phyloP scores from a whole-genome alignment of 2,888 invertebrate species.

The Sepiola atlantica region DNA sequence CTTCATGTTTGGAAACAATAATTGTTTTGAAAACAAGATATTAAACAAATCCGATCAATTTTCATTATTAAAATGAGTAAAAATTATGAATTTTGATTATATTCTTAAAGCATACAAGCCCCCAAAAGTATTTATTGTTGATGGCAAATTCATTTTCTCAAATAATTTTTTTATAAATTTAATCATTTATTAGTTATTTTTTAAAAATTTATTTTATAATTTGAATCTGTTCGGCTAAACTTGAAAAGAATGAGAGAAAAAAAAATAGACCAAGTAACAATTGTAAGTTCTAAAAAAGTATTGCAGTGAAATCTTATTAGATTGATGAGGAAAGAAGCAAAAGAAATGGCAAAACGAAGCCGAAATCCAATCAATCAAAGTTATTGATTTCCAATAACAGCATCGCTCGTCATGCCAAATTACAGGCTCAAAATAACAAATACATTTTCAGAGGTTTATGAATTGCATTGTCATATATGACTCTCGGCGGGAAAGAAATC shows the following conservation, averaged over 20 bases:
- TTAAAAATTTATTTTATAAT: background rate
- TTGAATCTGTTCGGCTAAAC: constrained; percentile 15
- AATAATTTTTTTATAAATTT: background rate
- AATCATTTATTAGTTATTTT: background rate
- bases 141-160: background rate
- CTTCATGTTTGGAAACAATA: background rate
- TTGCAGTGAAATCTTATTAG: constrained; percentile 20
- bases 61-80: background rate
- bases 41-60: background rate
- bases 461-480: constrained; percentile 32
- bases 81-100: background rate
- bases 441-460: background rate
- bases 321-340: background rate
- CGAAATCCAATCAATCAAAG: background rate
- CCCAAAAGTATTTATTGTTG: background rate
- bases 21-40: constrained; percentile 16
- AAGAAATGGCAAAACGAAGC: background rate
- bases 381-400: constrained; percentile 32
- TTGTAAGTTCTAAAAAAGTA: background rate
- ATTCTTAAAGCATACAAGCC: background rate
- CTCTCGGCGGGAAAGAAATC: background rate
- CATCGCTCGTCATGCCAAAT: constrained; percentile 15
- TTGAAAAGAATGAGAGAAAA: background rate
- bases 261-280: background rate
- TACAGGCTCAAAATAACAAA: background rate